Percentiles rank a stretch among this genome's conserved stretches.
phyloP scores from a whole-genome alignment of 2,888 invertebrate species.

The Tuberolachnus salignus region DNA sequence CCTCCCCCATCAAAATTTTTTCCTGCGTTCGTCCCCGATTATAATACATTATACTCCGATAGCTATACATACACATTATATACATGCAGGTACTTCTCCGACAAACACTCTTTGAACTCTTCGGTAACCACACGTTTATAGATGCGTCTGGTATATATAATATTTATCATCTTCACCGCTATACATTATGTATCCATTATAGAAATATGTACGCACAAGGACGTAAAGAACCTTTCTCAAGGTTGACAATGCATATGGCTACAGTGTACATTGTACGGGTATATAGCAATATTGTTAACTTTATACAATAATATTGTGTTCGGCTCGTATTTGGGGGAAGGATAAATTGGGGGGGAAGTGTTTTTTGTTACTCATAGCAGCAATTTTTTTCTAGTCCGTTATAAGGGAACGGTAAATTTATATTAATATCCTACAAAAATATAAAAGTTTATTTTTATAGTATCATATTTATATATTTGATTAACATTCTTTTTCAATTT shows the following conservation, averaged over 20 bases:
- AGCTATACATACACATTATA: too few species aligned
- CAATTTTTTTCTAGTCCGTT: too few species aligned
- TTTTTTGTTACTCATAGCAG: too few species aligned
- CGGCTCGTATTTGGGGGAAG: constrained; percentile 8
- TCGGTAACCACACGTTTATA: background rate
- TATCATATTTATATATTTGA: too few species aligned
- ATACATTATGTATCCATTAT: background rate
- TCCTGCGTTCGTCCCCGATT: too few species aligned
- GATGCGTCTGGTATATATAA: background rate
- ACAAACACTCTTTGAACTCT: constrained; percentile 4
- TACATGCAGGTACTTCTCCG: constrained; percentile 8
- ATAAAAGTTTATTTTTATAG: too few species aligned
- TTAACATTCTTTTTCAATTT: too few species aligned
- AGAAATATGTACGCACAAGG: constrained; percentile 42
- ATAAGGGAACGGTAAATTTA: too few species aligned
- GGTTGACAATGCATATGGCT: constrained; percentile 14
- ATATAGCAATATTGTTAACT: constrained; percentile 4
- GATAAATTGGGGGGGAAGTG: too few species aligned
- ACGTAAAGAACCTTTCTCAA: constrained; percentile 40
- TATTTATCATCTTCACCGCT: background rate
- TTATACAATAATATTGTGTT: constrained; percentile 30
- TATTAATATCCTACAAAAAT: too few species aligned
- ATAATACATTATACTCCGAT: too few species aligned
- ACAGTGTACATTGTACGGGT: background rate
- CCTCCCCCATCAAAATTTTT: too few species aligned